Evolutionary conservation across 2,797 vertebrate species (phyloP).

Genomic region (Florisuga fusca): DNA sequence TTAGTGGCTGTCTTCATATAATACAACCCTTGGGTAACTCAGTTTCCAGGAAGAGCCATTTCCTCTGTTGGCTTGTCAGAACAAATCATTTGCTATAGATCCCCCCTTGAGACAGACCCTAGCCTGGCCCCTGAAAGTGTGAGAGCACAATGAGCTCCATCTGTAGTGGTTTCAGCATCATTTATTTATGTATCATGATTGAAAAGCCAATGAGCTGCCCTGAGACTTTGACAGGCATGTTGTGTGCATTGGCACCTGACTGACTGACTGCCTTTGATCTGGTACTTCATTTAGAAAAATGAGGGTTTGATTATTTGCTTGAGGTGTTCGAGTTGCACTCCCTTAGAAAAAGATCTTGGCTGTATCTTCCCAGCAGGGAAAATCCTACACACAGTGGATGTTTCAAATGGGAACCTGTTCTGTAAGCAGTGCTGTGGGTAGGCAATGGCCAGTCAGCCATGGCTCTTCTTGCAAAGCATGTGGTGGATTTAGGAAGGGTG

Average conservation of each 20-base stretch:
- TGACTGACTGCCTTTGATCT: accelerated
- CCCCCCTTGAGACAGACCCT: not conserved
- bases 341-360: not conserved
- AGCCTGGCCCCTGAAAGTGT: not conserved
- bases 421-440: not conserved
- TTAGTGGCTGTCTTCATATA: not conserved
- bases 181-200: not conserved
- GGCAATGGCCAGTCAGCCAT: not conserved
- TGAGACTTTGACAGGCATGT: not conserved
- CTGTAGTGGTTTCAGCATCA: not conserved
- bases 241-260: not conserved
- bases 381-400: accelerated
- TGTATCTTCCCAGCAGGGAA: not conserved
- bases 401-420: conserved; percentile 13
- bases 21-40: not conserved
- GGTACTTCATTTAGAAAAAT: not conserved
- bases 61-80: not conserved
- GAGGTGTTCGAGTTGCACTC: not conserved
- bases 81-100: not conserved
- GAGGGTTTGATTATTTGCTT: not conserved
- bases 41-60: not conserved
- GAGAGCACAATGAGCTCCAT: not conserved
- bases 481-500: not conserved
- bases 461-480: not conserved
- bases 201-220: not conserved